Percentiles rank a stretch among this genome's conserved stretches.
These are phyloP conservation scores for Antechinus stuartii DNA, from an alignment of 2,113 vertebrate species.

Conservation along the genomic window DNA sequence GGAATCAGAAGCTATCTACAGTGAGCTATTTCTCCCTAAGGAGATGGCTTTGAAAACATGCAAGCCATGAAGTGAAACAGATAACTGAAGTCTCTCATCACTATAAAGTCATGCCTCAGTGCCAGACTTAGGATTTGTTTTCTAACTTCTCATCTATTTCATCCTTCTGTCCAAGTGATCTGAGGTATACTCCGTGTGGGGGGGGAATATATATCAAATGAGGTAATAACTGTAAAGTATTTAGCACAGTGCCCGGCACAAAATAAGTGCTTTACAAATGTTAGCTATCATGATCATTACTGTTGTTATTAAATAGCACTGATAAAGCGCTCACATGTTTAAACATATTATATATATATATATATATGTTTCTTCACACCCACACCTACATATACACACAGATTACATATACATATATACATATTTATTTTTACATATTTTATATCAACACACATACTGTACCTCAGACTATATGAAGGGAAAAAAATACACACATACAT, in stretches of 20 bases:
- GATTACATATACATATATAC: no score
- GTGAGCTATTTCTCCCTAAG: neutral
- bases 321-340: neutral
- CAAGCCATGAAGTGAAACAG: neutral
- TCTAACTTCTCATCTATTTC: neutral
- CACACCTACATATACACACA: no score
- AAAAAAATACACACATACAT: neutral
- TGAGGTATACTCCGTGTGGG: neutral
- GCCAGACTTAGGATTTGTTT: neutral
- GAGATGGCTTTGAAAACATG: neutral
- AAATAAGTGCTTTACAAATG: neutral
- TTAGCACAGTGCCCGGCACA: neutral
- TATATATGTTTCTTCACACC: no score
- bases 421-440: no score
- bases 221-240: neutral
- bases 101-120: neutral
- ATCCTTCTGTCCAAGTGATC: neutral
- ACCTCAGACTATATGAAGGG: no score
- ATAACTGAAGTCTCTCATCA: neutral
- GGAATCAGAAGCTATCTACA: neutral
- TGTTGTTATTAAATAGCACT: neutral
- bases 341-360: neutral
- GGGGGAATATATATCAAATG: neutral
- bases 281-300: neutral
- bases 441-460: no score